Evolutionary conservation across 2,888 invertebrate species (phyloP), one percentile per base, ranked within the genome.

Genomic region (Thereva unica): DNA sequence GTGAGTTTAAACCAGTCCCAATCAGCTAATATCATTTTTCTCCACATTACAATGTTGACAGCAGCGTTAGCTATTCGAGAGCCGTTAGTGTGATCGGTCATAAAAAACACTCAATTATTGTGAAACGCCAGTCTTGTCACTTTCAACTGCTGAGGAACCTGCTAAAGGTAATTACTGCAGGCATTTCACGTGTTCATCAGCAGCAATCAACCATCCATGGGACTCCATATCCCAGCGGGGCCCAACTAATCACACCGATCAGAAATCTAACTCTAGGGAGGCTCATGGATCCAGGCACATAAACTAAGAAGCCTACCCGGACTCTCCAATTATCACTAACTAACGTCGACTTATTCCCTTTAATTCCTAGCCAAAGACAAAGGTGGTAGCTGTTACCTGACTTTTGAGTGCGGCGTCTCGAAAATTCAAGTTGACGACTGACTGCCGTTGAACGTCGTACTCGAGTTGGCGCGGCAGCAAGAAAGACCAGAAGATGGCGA

Each of bases 261-360:
- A 47, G 10, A 49, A 47, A 7, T 7, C 10, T 34, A 9, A 12
- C 10, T 35, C 12, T 6, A 10, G 7, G 9, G 5, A 9, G 6
- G 23, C 37, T 5, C 23, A 47, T 38, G 59, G 59, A 59, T 52
- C 47, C 45, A 47, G n/a, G 49, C 40, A 23, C 23, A 23, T 23
- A 23, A 23, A 23, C 23, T 47, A 38, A 12, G 49, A 47, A 47
- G 35, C 45, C 49, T 41, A 47, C 56, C 38, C 37, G 42, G 38
- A 59, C 38, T 23, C 47, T 64, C 47, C 64, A 54, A 64, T 64
- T 64, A 64, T 64, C 64, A 64, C 64, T 64, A 64, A 64, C 64
- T 64, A 54, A 64, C 64, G 54, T 54, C 64, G 55, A 55, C 64
- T 44, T 23, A 23, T 37, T 42, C 54, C 38, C 47, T 23, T 55